Evolutionary conservation across 2,888 invertebrate species (phyloP).

Genomic region (Dione juno): DNA sequence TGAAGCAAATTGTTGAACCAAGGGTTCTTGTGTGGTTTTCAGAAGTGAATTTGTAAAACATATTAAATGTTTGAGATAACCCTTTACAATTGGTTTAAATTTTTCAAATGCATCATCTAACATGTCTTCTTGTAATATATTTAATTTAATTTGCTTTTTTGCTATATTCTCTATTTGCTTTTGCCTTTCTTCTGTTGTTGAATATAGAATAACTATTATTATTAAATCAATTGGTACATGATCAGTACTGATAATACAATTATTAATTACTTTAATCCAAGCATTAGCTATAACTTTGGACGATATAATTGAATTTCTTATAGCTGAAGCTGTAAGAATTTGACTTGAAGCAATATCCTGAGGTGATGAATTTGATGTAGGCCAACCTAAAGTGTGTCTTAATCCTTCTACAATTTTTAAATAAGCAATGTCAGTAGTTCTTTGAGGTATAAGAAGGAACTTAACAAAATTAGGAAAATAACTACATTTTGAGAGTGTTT

Average conservation of each 20-base stretch:
- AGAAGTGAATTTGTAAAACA: conserved; percentile 83
- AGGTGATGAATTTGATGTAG: conserved; percentile 66
- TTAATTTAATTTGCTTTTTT: conserved; percentile 85
- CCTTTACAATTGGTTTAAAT: conserved; percentile 81
- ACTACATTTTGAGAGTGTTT: conserved; percentile 72
- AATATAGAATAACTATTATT: conserved; percentile 85
- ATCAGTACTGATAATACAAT: conserved; percentile 74
- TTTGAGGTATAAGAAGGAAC: conserved; percentile 82
- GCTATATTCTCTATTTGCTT: conserved; percentile 85
- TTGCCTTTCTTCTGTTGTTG: conserved; percentile 84
- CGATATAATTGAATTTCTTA: conserved; percentile 82
- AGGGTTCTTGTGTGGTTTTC: conserved; percentile 73
- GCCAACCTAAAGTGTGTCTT: conserved; percentile 79
- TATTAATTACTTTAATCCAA: conserved; percentile 83
- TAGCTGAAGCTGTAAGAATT: conserved; percentile 82
- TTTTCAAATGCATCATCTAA: conserved; percentile 82
- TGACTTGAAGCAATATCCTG: conserved; percentile 84
- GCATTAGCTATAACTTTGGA: conserved; percentile 82
- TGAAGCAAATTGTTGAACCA: conserved; percentile 83
- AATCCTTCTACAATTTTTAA: conserved; percentile 74
- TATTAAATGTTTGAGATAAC: conserved; percentile 81
- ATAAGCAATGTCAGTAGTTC: conserved; percentile 61
- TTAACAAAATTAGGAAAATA: conserved; percentile 83
- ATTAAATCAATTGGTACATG: conserved; percentile 88
- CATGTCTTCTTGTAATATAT: conserved; percentile 83